These are phyloP conservation scores for Nesidiocoris tenuis DNA, from an alignment of 2,888 invertebrate genomes.

Conservation along the genomic window DNA sequence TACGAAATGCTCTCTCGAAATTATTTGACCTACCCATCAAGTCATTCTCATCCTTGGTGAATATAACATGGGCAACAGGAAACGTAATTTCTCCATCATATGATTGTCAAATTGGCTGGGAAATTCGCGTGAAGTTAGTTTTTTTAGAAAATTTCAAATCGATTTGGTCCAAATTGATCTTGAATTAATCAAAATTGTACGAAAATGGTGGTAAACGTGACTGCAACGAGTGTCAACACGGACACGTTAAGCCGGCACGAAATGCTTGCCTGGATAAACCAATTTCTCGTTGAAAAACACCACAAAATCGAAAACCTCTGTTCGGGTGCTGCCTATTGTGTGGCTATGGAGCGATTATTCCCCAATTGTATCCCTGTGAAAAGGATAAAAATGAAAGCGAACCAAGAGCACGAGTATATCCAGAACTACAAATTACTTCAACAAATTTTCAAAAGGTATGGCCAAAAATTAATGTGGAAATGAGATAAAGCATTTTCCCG, in stretches of 20 bases:
- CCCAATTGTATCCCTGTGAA: conserved; percentile 34
- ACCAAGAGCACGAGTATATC: conserved; percentile 43
- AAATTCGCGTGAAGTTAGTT: too few relatives aligned
- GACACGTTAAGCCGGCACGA: conserved; percentile 44
- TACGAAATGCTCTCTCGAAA: too few relatives aligned
- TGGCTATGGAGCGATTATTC: conserved; percentile 38
- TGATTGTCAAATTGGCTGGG: too few relatives aligned
- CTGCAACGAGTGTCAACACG: conserved; percentile 40
- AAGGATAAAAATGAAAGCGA: conserved; percentile 39
- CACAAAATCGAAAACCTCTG: conserved; percentile 42
- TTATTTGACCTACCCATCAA: too few relatives aligned
- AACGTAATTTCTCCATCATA: too few relatives aligned
- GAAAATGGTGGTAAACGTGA: conserved; percentile 43
- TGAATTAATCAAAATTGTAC: not conserved
- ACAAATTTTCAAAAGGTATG: conserved; percentile 32
- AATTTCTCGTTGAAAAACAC: conserved; percentile 10
- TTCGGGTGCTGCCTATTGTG: conserved; percentile 42
- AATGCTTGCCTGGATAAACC: conserved; percentile 41
- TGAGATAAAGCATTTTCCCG: too few relatives aligned
- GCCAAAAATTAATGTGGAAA: too few relatives aligned
- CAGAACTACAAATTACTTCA: conserved; percentile 44
- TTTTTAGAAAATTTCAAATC: too few relatives aligned
- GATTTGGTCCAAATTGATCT: too few relatives aligned
- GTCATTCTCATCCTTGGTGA: too few relatives aligned
- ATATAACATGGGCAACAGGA: too few relatives aligned